Base-by-base conservation (phyloP, 2,113 vertebrate species). In the Lichenostomus cassidix region DNA sequence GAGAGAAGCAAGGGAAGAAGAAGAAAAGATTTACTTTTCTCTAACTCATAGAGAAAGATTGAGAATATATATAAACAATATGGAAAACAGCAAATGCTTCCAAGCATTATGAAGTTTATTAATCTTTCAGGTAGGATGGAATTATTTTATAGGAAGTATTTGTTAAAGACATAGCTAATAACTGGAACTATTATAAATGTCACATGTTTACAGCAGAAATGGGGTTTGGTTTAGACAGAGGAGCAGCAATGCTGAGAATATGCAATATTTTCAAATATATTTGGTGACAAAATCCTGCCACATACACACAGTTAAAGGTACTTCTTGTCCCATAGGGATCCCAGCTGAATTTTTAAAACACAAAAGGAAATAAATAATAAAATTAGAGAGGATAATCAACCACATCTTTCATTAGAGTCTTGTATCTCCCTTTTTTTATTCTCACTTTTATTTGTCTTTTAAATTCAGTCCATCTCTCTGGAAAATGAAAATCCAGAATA, bases 21-120 rank as follows among this genome's bases (percentile, higher is more conserved):
- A 90, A 94, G 89, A 96, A 93, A 70, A 92, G 79, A 94, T 94
- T 70, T 86, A 83, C 50, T 96, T 92, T 71, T 90, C 91, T 96
- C 62, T 84, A 37, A 62, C 95, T 95, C 92, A 80, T 35, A 75
- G 62, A 80, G 80, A 79, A 67, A 74, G 76, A 90, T 80, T 76
- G 46, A 83, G 63, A 68, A 52, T 91, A 25, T 63, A 33, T 29
- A 52, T 39, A 88, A 75, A 80, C 41, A 79, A 31, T 37, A 49
- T 33, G n/a, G 35, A 87, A 93, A 89, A 68, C 9, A 94, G 20
- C 13, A 80, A 91, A 89, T 80, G n/a, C 8, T 65, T 90, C 83
- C 35, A 79, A 96, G 35, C 21, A 53, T 44, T 78, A 21, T 53
- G 46, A n/a, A 60, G 12, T 64, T 78, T 86, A 65, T 76, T 90